Evolutionary conservation across 2,888 invertebrate genomes (phyloP), one percentile per base, ranked within the genome.

Genomic region (Tetramorium bicarinatum): DNA sequence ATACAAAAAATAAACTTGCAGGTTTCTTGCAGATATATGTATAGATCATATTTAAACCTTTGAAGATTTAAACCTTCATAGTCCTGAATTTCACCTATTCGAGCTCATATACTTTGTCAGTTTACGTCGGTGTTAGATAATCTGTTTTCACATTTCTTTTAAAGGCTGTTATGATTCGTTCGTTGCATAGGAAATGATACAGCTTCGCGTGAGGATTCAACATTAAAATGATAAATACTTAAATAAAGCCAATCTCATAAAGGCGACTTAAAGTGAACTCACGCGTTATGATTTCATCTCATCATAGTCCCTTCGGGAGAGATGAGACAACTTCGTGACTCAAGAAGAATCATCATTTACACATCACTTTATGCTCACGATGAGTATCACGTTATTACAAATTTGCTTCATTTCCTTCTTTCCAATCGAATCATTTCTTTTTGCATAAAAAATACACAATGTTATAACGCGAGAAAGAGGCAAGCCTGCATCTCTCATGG

Each of bases 1-100:
- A 82, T 56, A 41, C 64, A 69, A 47, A 83, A 80, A 76, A 67
- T 15, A 76, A 64, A 71, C 62, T 52, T 49, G 83, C 77, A 69
- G 66, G 29, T 75, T 49, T 66, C 4, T 49, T 44, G 21, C n/a
- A 62, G 13, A 62, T n/a, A 18, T 47, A 59, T 49, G 29, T 34
- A 34, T 34, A 34, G 3, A 34, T 83, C 3, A 56, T 38, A 52
- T n/a, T 25, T n/a, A n/a, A n/a, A n/a, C n/a, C n/a, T n/a, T 41
- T 54, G 18, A 11, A 54, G 44, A 52, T 38, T 52, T 34, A 34
- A 47, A 47, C 47, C 25, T 72, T 59, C 56, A 13, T 18, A n/a
- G 38, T 74, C 6, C 13, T 29, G 59, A 59, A 59, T 29, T 83
- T n/a, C 44, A 52, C 8, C 38, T 59, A n/a, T 29, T 80, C 44